Evolutionary conservation across 2,888 invertebrate genomes (phyloP), one percentile per base, ranked within the genome.

Genomic region (Melanotus villosus): DNA sequence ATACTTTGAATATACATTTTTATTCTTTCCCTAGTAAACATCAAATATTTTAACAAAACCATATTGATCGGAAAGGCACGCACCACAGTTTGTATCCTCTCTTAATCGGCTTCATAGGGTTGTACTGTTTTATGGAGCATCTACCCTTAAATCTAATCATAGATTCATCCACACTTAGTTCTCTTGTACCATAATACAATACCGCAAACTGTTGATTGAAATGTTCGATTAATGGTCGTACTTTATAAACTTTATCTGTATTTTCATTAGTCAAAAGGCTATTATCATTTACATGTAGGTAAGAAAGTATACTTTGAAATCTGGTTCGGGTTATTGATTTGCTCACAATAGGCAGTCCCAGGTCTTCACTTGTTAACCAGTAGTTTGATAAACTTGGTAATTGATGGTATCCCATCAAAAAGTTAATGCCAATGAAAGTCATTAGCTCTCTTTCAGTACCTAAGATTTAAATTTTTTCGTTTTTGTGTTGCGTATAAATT

Each of bases 101-200:
- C 21, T 62, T 62, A 3, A 62, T 45, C 6, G 59, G 45, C 21
- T 59, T 59, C 45, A 43, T 43, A 6, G 62, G 62, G 19, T 59
- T 59, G 12, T 47, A 47, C n/a, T 47, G 45, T n/a, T 23, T 47
- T 21, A 47, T 1, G 4, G 21, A 9, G 14, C 36, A 5, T 19
- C 62, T 14, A 1, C 62, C 62, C 14, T 62, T 50, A n/a, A 62
- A 62, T 23, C 3, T 21, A 5, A 47, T 34, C 9, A 62, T 50
- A 1, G 5, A 36, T 34, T 62, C 47, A 14, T 59, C 59, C 0
- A 59, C 45, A 26, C 59, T 59, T 1, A 59, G 10, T 26, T 12
- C 3, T 19, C 43, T 6, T 26, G 58, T 43, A 14, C 43, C 43
- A 9, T 59, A 30, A 23, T 59, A 59, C 2, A 26, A 6, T 1